Evolutionary conservation across 2,113 vertebrate species (phyloP).

Genomic region (Corythaixoides concolor): DNA sequence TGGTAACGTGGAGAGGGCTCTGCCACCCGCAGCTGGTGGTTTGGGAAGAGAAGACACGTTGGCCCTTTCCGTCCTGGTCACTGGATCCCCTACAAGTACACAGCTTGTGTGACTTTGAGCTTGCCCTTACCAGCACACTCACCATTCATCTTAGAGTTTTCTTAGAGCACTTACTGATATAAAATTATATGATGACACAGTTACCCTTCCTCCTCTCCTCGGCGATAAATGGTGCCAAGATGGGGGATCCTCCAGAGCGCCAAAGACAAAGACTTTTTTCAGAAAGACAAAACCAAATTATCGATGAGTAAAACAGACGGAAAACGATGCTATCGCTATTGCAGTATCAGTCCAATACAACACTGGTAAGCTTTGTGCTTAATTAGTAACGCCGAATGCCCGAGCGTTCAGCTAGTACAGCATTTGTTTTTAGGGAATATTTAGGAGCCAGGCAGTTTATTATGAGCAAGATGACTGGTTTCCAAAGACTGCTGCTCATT

Average conservation of each 20-base stretch:
- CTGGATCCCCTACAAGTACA: background rate
- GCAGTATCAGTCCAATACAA: background rate
- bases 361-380: background rate
- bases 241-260: rapidly evolving
- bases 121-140: background rate
- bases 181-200: background rate
- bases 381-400: background rate
- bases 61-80: background rate
- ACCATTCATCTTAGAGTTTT: background rate
- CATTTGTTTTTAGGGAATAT: background rate
- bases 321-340: background rate
- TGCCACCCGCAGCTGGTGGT: background rate
- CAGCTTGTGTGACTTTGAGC: background rate
- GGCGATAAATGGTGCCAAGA: background rate
- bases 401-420: background rate
- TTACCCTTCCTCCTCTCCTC: background rate
- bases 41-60: background rate
- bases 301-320: background rate
- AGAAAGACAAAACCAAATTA: background rate
- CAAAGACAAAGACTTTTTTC: background rate
- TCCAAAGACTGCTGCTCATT: background rate
- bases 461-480: background rate
- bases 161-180: background rate
- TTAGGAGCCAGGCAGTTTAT: background rate
- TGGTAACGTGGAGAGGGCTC: background rate